These are phyloP conservation scores for Pachypsylla venusta DNA, from an alignment of 1,140 invertebrate species.

Conservation along the genomic window DNA sequence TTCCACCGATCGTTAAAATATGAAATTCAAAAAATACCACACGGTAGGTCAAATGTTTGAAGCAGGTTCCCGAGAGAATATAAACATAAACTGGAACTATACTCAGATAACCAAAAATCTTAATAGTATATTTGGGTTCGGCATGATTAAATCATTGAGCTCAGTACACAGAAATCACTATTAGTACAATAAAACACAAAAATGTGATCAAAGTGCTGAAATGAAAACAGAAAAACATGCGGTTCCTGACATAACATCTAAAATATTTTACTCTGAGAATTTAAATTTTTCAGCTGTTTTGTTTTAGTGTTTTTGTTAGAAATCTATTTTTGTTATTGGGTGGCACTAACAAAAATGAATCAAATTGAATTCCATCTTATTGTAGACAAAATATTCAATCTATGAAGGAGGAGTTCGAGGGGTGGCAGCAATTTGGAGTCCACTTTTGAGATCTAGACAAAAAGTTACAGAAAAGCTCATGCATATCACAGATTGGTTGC, in stretches of 20 bases:
- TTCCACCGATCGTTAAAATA: no score
- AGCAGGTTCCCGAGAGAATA: no score
- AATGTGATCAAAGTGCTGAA: neutral
- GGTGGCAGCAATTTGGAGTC: constrained; percentile 37
- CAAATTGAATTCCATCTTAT: neutral
- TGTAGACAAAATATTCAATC: constrained; percentile 39
- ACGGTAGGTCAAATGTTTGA: no score
- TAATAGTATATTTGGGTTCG: no score
- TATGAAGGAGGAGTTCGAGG: constrained; percentile 49
- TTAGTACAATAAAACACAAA: no score
- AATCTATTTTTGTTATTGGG: neutral
- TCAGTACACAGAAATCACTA: no score
- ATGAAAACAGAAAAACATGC: neutral
- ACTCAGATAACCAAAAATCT: no score
- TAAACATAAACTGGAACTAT: no score
- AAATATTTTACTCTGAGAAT: neutral
- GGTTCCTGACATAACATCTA: neutral
- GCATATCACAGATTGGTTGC: constrained; percentile 43
- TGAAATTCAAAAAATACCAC: no score
- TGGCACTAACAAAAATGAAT: constrained; percentile 13
- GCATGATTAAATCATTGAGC: no score
- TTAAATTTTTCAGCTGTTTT: constrained; percentile 8
- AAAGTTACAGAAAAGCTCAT: constrained; percentile 34
- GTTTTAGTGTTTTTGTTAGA: constrained; percentile 7
- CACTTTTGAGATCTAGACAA: constrained; percentile 28